Evolutionary conservation across 2,113 vertebrate species (phyloP).

Genomic region (Triplophysa dalaica): DNA sequence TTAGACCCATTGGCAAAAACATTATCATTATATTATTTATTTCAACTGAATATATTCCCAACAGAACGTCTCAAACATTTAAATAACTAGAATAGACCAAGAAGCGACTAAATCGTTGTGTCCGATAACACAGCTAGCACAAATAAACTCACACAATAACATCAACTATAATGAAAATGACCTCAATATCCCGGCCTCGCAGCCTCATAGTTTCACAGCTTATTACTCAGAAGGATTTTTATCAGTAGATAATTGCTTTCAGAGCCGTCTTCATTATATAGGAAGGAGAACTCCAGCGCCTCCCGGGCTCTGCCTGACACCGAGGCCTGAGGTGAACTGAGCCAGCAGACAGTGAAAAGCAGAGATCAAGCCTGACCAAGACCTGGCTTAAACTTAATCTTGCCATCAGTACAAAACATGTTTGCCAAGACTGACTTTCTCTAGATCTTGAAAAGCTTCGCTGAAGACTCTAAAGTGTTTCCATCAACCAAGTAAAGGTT

Average conservation of each 20-base stretch:
- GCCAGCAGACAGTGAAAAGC: neutral
- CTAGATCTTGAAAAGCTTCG: neutral
- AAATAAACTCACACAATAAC: slow-evolving; percentile 47
- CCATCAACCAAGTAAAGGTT: neutral
- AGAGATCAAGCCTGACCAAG: slow-evolving; percentile 2
- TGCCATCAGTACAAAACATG: neutral
- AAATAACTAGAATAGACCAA: slow-evolving; percentile 20
- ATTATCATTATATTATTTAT: too few species aligned
- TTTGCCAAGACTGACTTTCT: slow-evolving; percentile 16
- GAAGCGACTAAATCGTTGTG: neutral
- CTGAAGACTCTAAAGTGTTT: neutral
- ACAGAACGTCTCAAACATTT: neutral
- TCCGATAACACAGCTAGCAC: slow-evolving; percentile 29
- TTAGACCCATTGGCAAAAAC: neutral
- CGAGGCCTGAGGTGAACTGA: slow-evolving; percentile 24
- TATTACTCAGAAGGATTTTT: slow-evolving; percentile 48
- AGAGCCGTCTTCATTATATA: slow-evolving; percentile 47
- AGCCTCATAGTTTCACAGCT: slow-evolving; percentile 37
- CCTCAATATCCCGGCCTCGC: slow-evolving; percentile 50
- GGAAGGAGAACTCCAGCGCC: slow-evolving; percentile 1
- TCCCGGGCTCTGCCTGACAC: slow-evolving; percentile 26
- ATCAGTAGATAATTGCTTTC: slow-evolving; percentile 56
- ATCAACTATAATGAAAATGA: slow-evolving; percentile 57
- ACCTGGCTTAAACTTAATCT: slow-evolving; percentile 19
- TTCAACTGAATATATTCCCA: neutral